These are phyloP conservation scores for Acanthacorydalis orientalis DNA, from an alignment of 2,888 invertebrate genomes.

Conservation along the genomic window DNA sequence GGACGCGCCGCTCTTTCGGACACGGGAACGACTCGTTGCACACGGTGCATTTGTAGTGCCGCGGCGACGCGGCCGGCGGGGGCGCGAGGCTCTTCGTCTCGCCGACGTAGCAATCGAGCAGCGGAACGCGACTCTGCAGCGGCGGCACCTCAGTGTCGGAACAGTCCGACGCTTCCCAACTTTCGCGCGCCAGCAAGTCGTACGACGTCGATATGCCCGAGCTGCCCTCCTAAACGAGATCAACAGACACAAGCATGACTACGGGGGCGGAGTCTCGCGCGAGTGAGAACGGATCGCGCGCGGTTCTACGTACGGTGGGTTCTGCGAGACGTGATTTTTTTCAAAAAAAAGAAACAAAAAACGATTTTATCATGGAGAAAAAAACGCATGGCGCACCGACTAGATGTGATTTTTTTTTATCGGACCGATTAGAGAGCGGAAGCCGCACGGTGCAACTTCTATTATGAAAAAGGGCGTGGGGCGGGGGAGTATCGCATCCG, in stretches of 20 bases:
- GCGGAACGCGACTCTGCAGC: constrained; percentile 26
- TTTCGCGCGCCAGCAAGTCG: constrained; percentile 48
- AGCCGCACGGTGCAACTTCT: too few relatives aligned
- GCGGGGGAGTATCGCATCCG: too few relatives aligned
- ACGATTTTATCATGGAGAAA: too few relatives aligned
- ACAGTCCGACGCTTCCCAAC: constrained; percentile 50
- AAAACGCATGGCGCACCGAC: too few relatives aligned
- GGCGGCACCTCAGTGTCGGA: constrained; percentile 33
- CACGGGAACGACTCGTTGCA: constrained; percentile 41
- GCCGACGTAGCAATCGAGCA: constrained; percentile 12
- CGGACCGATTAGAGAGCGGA: too few relatives aligned
- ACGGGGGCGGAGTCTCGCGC: too few relatives aligned
- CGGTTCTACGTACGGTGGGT: not conserved
- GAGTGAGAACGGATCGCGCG: too few relatives aligned
- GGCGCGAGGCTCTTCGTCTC: constrained; percentile 15
- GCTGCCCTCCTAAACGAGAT: constrained; percentile 25
- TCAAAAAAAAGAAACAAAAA: too few relatives aligned
- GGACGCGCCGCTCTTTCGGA: constrained; percentile 44
- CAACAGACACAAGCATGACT: too few relatives aligned
- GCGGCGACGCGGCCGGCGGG: constrained; percentile 23
- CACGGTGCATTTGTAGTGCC: constrained; percentile 35
- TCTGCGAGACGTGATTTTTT: not conserved
- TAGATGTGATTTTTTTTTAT: too few relatives aligned
- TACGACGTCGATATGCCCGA: constrained; percentile 35
- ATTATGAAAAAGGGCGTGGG: too few relatives aligned